Base-by-base conservation (phyloP, 2,888 invertebrate species). In the Papilio gigon region DNA sequence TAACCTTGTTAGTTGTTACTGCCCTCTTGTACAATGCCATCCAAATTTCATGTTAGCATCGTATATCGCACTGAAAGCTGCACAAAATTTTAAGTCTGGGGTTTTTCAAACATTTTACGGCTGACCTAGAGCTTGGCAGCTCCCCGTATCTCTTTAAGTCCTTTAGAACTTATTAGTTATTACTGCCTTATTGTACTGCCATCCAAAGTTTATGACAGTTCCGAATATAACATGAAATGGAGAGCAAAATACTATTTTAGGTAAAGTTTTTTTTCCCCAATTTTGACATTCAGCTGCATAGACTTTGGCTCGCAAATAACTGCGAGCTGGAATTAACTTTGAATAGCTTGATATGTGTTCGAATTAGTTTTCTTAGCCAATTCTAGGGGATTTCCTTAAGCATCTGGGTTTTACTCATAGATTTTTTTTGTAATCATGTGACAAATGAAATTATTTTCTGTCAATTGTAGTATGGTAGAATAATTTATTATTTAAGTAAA, bases 1-100 rank as follows among this genome's bases (percentile, higher is more conserved):
- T 68, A 60, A 40, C 60, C 59, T 64, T 22, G 50, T 50, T 27
- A 44, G 50, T 64, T 22, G 50, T 50, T 27, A 44, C 40, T 30
- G 53, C 44, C 68, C 44, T 50, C 33, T 53, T 35, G 14, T 64
- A 30, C 2, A 20, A 42, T 40, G 1, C 11, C 22, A 47, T 47
- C 22, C 22, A 47, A 47, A 47, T 11, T 47, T 47, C 22, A 22
- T 22, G 12, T 1, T 12, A 5, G 22, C 47, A 12, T 5, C 1
- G 22, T 22, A 47, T 22, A 22, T 22, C 12, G n/a, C 11, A 47
- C 9, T 6, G 8, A 8, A 42, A 4, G 17, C 0, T 44, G 8
- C 20, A 8, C 20, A 44, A 20, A 44, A 42, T n/a, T 17, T 42
- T 42, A 17, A 6, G 5, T 17, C 4, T 42, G 17, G n/a, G 42